Conservation (phyloP, 2,888 invertebrate species). For the Rhabditoides inermis region DNA sequence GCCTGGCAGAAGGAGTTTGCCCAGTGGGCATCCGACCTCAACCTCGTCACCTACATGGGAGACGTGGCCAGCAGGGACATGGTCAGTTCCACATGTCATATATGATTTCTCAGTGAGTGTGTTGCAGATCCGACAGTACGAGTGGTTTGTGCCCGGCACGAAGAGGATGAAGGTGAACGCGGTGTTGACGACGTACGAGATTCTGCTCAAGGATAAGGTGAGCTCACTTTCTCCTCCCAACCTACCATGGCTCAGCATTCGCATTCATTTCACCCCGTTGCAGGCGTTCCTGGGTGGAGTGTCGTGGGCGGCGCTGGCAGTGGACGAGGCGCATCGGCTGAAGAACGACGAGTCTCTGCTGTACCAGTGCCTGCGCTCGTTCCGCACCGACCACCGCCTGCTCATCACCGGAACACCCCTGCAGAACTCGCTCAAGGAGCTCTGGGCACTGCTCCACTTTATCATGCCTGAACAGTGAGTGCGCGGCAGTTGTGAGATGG, state of each 20-base stretch:
- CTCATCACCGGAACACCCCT: slow-evolving; percentile 85
- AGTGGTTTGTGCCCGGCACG: slow-evolving; percentile 69
- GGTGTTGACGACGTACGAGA: slow-evolving; percentile 47
- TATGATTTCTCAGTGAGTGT: neutral
- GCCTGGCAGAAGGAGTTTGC: slow-evolving; percentile 98
- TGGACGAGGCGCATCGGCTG: slow-evolving; percentile 94
- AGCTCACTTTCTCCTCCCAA: too few species aligned
- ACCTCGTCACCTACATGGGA: slow-evolving; percentile 91
- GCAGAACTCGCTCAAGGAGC: slow-evolving; percentile 93
- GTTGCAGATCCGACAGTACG: slow-evolving; percentile 80
- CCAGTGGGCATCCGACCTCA: slow-evolving; percentile 92
- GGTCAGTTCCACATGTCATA: slow-evolving; percentile 58
- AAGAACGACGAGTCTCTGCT: slow-evolving; percentile 96
- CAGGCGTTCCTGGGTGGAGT: slow-evolving; percentile 71
- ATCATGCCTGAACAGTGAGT: slow-evolving; percentile 89
- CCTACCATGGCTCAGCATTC: too few species aligned
- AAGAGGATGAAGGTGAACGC: slow-evolving; percentile 39
- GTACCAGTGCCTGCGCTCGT: slow-evolving; percentile 87
- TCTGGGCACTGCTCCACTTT: slow-evolving; percentile 94
- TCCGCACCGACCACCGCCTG: slow-evolving; percentile 81
- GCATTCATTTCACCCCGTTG: too few species aligned
- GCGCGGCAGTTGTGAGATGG: neutral
- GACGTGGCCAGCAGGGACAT: slow-evolving; percentile 84
- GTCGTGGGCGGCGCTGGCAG: slow-evolving; percentile 86
- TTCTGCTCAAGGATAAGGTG: slow-evolving; percentile 47